These are phyloP conservation scores for Corella eumyota DNA, from an alignment of 23 tunicate species.

Conservation along the genomic window DNA sequence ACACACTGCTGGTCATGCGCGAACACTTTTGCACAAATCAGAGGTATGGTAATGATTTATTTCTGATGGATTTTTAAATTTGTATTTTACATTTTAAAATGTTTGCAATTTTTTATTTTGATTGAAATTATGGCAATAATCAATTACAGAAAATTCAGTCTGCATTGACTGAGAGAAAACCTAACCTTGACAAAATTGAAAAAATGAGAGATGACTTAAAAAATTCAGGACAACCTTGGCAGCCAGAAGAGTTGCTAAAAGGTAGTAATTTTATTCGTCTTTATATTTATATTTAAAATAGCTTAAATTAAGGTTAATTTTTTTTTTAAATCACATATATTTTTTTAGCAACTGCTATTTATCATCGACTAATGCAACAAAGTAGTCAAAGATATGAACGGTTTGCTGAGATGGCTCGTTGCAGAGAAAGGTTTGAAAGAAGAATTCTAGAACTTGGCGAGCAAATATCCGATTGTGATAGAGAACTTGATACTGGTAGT, in stretches of 20 bases:
- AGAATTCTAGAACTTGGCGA: constrained; percentile 34
- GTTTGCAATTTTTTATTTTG: neutral
- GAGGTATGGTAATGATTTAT: constrained; percentile 18
- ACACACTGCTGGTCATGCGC: constrained; percentile 79
- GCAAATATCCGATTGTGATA: constrained; percentile 37
- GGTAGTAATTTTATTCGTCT: constrained; percentile 8
- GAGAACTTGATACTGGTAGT: constrained; percentile 28
- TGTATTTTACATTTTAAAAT: neutral
- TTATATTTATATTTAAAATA: neutral
- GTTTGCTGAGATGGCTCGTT: constrained; percentile 51
- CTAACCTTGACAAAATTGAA: constrained; percentile 49
- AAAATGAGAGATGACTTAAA: constrained; percentile 86
- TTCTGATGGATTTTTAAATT: neutral
- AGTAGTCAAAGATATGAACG: constrained; percentile 50
- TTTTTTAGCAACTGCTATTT: constrained; percentile 75
- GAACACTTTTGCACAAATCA: constrained; percentile 44
- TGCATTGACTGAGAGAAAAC: constrained; percentile 30
- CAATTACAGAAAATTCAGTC: constrained; percentile 36
- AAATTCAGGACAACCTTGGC: constrained; percentile 98
- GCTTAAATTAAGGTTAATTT: neutral
- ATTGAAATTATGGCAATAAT: neutral
- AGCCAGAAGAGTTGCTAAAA: constrained; percentile 90
- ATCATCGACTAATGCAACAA: constrained; percentile 59
- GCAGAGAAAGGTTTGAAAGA: constrained; percentile 64
- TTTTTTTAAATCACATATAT: too few relatives aligned